A percentile compares a stretch with the other conserved stretches of the same genome.
Evolutionary conservation across 2,888 invertebrate genomes (phyloP).

Genomic region (Zaprionus bogoriensis): DNA sequence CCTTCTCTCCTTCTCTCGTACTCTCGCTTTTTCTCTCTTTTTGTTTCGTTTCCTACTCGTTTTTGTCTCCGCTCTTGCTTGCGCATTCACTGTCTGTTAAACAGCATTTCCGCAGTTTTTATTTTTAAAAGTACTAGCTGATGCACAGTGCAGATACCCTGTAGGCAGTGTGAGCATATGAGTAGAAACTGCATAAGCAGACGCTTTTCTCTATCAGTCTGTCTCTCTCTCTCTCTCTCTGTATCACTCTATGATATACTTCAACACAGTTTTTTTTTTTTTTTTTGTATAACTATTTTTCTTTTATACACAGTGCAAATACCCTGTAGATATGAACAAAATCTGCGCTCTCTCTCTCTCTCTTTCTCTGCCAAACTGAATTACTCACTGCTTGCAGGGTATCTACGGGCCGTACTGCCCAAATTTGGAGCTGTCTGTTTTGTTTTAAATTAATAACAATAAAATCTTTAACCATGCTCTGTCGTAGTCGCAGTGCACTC

Average conservation of each 20-base stretch:
- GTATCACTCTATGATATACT: no score
- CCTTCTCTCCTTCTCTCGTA: neutral
- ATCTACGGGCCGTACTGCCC: no score
- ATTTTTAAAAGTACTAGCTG: neutral
- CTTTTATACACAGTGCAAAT: no score
- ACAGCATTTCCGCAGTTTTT: neutral
- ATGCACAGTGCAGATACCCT: neutral
- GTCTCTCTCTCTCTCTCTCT: neutral
- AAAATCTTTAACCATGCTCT: conserved; percentile 8
- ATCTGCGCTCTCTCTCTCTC: neutral
- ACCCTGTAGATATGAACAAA: no score
- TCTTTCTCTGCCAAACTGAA: no score
- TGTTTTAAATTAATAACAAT: conserved; percentile 18
- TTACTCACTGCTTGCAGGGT: no score
- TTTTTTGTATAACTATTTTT: neutral
- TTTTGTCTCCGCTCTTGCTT: neutral
- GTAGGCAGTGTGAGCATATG: no score
- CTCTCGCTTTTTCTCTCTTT: neutral
- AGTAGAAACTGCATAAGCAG: no score
- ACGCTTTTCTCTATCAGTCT: neutral
- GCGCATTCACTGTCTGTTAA: conserved; percentile 2
- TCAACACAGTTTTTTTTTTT: no score
- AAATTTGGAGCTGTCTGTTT: no score
- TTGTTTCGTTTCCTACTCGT: neutral
- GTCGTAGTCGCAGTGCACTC: neutral